Conservation (phyloP, 2,888 invertebrate genomes). For the Ecliptopera silaceata region DNA sequence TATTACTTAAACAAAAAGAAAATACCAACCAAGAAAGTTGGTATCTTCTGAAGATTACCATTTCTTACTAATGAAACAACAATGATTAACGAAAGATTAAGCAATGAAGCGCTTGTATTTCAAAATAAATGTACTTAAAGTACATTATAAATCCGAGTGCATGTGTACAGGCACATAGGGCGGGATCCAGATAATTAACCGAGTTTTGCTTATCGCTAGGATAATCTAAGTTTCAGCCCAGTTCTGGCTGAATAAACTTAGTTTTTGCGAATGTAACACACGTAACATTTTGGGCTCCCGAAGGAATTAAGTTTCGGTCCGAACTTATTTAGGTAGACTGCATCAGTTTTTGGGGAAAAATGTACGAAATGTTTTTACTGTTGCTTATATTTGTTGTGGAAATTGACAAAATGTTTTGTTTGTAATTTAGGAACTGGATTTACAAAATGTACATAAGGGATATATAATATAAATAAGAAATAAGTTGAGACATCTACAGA, state of each 20-base stretch:
- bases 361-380: neutral
- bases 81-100: no score
- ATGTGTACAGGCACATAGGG: neutral
- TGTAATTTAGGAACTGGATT: no score
- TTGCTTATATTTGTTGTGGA: neutral
- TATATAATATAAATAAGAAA: no score
- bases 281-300: slow-evolving; percentile 8
- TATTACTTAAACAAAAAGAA: no score
- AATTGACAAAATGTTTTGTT: no score
- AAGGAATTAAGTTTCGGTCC: neutral
- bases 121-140: neutral
- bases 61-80: no score
- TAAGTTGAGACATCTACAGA: no score
- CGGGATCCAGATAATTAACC: slow-evolving; percentile 22
- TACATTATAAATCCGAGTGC: neutral
- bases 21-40: no score
- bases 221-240: slow-evolving; percentile 26
- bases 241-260: slow-evolving; percentile 19
- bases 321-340: neutral
- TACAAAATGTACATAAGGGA: no score
- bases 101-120: neutral
- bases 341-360: neutral
- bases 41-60: no score
- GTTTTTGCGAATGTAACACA: slow-evolving; percentile 18
- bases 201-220: slow-evolving; percentile 26